Evolutionary conservation across 2,888 invertebrate genomes (phyloP).

Genomic region (Caenorhabditis doughertyi): DNA sequence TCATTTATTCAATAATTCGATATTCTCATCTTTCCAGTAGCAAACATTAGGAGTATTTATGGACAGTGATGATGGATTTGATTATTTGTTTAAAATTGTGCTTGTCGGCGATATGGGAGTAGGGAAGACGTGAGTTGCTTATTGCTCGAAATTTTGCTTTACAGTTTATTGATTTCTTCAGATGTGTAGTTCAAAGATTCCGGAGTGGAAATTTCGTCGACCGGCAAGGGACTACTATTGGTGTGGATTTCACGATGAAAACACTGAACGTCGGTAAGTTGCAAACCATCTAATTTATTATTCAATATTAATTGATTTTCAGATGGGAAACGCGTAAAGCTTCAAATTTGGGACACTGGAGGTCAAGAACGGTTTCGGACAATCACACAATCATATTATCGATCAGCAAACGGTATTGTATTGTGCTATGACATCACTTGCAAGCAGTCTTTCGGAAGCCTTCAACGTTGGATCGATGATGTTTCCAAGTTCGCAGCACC

Average conservation of each 20-base stretch:
- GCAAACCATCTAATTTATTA: not conserved
- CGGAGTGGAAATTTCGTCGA: slow-evolving; percentile 96
- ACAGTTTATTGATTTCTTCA: slow-evolving; percentile 41
- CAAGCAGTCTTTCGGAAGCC: slow-evolving; percentile 91
- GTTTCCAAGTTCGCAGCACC: slow-evolving; percentile 94
- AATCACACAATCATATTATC: slow-evolving; percentile 89
- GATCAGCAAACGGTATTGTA: slow-evolving; percentile 96
- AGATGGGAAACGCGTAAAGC: slow-evolving; percentile 96
- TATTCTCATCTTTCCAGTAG: slow-evolving; percentile 23
- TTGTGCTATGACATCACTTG: slow-evolving; percentile 98
- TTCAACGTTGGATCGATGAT: slow-evolving; percentile 97
- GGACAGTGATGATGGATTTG: slow-evolving; percentile 86
- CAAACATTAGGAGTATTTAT: slow-evolving; percentile 45
- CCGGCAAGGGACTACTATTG: slow-evolving; percentile 96
- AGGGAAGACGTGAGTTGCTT: slow-evolving; percentile 85
- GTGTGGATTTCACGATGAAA: slow-evolving; percentile 99
- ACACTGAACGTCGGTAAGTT: slow-evolving; percentile 89
- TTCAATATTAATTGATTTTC: slow-evolving; percentile 19
- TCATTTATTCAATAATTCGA: slow-evolving; percentile 60
- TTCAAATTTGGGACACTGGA: slow-evolving; percentile 95
- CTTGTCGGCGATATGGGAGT: slow-evolving; percentile 83
- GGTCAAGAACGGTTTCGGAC: slow-evolving; percentile 93
- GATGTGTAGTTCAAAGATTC: slow-evolving; percentile 94
- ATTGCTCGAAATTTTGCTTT: not conserved
- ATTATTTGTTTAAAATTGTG: slow-evolving; percentile 84